Percentiles rank a stretch among this genome's conserved stretches.
phyloP scores from a whole-genome alignment of 2,113 vertebrate species.

The Hyaena hyaena region DNA sequence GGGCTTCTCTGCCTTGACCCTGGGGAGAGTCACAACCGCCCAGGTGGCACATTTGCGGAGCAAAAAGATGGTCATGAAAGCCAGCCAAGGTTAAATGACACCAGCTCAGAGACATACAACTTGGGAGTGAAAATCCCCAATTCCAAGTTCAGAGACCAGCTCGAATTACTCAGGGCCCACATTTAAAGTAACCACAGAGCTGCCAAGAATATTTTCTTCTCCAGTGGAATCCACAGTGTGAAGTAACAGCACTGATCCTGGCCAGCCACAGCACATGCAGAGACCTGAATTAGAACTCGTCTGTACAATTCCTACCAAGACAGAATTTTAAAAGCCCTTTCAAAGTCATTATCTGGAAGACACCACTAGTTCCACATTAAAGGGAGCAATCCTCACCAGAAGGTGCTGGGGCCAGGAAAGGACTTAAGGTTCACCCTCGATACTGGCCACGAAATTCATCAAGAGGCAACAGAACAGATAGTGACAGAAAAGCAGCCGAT shows the following conservation, averaged over 20 bases:
- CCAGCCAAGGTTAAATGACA: not conserved
- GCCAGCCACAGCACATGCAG: not conserved
- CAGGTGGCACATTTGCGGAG: fast-evolving
- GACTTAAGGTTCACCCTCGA: not conserved
- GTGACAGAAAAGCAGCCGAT: not conserved
- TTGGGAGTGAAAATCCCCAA: not conserved
- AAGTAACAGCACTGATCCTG: not conserved
- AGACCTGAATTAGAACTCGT: not conserved
- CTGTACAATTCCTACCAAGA: not conserved
- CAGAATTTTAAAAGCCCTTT: conserved; percentile 14
- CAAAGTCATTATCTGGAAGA: not conserved
- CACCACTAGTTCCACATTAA: not conserved
- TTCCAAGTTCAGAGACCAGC: not conserved
- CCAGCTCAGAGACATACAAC: not conserved
- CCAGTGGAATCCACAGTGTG: not conserved
- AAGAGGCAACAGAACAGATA: not conserved
- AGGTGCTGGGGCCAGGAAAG: not conserved
- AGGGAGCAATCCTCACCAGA: not conserved
- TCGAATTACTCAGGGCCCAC: not conserved
- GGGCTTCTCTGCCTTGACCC: not conserved
- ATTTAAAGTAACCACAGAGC: not conserved
- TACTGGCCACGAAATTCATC: not conserved
- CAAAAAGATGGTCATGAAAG: not conserved
- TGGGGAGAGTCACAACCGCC: not conserved
- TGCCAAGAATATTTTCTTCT: not conserved